Conservation (phyloP, 2,888 invertebrate species). For the Orthosia cruda region DNA sequence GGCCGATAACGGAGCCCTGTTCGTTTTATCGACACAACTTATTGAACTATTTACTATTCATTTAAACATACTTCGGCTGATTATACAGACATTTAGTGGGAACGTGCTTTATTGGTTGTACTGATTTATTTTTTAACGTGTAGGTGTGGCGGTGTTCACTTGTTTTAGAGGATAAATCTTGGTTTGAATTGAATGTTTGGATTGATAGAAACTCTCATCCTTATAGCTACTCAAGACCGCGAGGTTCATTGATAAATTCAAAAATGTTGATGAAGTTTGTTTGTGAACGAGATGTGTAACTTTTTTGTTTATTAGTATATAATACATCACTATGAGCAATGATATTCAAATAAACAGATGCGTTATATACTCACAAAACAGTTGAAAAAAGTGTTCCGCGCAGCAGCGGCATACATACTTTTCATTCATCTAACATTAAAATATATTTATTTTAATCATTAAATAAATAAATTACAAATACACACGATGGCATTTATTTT, state of each 20-base stretch:
- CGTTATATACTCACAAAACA: too few species aligned
- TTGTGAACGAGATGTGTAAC: too few species aligned
- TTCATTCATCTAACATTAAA: too few species aligned
- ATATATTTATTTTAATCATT: too few species aligned
- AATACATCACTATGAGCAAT: too few species aligned
- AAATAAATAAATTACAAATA: too few species aligned
- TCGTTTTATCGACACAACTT: slow-evolving; percentile 69
- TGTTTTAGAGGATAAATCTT: slow-evolving; percentile 2
- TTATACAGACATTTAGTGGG: slow-evolving; percentile 67
- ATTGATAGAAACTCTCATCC: not conserved
- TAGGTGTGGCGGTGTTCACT: slow-evolving; percentile 2
- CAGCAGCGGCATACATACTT: too few species aligned
- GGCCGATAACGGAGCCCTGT: slow-evolving; percentile 64
- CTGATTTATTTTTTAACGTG: slow-evolving; percentile 54
- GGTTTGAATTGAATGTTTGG: not conserved
- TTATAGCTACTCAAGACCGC: not conserved
- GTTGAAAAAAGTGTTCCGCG: too few species aligned
- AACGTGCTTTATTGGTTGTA: slow-evolving; percentile 57
- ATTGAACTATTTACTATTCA: slow-evolving; percentile 73
- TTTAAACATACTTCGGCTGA: slow-evolving; percentile 66
- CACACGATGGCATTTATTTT: too few species aligned
- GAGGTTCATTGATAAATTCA: not conserved
- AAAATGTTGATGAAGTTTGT: not conserved
- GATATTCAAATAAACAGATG: too few species aligned
- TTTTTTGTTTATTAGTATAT: too few species aligned